A percentile compares a stretch with the other conserved stretches of the same genome.
Evolutionary conservation across 92 coral and sea anemone genomes (phyloP).

Genomic region (Virgularia gustaviana): DNA sequence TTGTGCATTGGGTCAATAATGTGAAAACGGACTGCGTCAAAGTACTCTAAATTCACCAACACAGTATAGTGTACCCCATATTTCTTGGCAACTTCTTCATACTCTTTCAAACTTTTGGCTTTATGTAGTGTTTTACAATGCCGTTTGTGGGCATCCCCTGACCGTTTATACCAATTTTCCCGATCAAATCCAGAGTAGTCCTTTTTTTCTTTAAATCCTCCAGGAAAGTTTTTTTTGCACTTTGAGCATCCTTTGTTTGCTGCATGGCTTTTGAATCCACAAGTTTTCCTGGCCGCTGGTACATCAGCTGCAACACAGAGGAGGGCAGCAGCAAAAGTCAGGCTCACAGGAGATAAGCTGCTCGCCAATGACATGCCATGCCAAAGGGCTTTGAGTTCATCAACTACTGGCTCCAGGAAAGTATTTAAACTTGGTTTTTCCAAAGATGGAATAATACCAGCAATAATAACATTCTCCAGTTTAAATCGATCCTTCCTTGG

Average conservation of each 20-base stretch:
- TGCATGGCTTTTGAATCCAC: slow-evolving; percentile 45
- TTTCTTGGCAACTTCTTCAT: neutral
- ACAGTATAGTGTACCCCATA: neutral
- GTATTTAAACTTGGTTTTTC: slow-evolving; percentile 6
- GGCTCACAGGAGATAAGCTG: slow-evolving; percentile 28
- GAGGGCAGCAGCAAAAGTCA: slow-evolving; percentile 34
- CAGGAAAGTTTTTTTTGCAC: slow-evolving; percentile 52
- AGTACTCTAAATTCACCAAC: neutral
- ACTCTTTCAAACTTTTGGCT: slow-evolving; percentile 15
- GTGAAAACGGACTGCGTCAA: neutral
- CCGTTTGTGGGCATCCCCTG: slow-evolving; percentile 43
- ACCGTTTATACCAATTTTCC: slow-evolving; percentile 53
- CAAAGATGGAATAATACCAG: slow-evolving; percentile 55
- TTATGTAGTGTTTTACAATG: slow-evolving; percentile 36
- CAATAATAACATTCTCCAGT: slow-evolving; percentile 54
- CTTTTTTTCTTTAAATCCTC: slow-evolving; percentile 45
- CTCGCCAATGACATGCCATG: slow-evolving; percentile 8
- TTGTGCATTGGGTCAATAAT: slow-evolving; percentile 17
- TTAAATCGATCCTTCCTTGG: slow-evolving; percentile 57
- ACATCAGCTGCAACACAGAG: slow-evolving; percentile 35
- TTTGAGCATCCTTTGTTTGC: slow-evolving; percentile 64
- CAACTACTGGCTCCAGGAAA: slow-evolving; percentile 14
- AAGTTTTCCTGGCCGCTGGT: slow-evolving; percentile 17
- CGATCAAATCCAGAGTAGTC: slow-evolving; percentile 57
- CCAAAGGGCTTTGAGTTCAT: slow-evolving; percentile 21